Percentiles rank a stretch among this genome's conserved stretches.
Evolutionary conservation across 2,113 vertebrate species (phyloP).

Genomic region (Damaliscus lunatus): DNA sequence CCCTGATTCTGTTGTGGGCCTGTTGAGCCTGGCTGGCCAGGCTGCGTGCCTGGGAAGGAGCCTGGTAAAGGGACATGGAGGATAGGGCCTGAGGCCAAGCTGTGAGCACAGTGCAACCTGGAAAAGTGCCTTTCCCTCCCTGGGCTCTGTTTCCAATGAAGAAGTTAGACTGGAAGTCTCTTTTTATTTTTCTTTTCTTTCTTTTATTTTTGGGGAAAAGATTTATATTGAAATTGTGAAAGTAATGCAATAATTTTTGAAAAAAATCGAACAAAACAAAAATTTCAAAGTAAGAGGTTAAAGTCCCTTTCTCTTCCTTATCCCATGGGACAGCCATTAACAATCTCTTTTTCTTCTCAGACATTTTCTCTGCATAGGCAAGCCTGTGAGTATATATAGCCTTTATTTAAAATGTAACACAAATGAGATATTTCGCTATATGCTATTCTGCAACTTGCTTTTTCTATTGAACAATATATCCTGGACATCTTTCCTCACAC

Average conservation of each 20-base stretch:
- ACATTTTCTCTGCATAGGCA: conserved; percentile 49
- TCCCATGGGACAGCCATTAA: not conserved
- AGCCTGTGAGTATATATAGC: conserved; percentile 49
- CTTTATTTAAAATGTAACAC: conserved; percentile 64
- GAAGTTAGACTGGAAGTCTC: not conserved
- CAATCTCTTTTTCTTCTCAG: conserved; percentile 24
- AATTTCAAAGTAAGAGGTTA: conserved; percentile 23
- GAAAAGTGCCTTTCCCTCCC: not conserved
- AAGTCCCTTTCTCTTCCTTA: not conserved
- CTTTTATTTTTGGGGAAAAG: not conserved
- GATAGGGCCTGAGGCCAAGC: not conserved
- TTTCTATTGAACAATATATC: conserved; percentile 47
- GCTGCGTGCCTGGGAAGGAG: not conserved
- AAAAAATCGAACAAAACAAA: conserved; percentile 26
- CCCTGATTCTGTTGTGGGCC: not conserved
- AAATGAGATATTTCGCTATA: conserved; percentile 42
- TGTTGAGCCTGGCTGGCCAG: not conserved
- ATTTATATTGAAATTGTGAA: conserved; percentile 43
- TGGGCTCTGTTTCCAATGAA: not conserved
- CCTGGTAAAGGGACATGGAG: not conserved
- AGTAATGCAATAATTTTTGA: conserved; percentile 34
- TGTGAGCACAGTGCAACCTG: not conserved
- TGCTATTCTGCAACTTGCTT: conserved; percentile 41
- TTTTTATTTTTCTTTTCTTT: not conserved
- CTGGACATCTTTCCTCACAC: not conserved